phyloP scores from a whole-genome alignment of 2,888 invertebrate species.

The Cephonodes hylas region DNA sequence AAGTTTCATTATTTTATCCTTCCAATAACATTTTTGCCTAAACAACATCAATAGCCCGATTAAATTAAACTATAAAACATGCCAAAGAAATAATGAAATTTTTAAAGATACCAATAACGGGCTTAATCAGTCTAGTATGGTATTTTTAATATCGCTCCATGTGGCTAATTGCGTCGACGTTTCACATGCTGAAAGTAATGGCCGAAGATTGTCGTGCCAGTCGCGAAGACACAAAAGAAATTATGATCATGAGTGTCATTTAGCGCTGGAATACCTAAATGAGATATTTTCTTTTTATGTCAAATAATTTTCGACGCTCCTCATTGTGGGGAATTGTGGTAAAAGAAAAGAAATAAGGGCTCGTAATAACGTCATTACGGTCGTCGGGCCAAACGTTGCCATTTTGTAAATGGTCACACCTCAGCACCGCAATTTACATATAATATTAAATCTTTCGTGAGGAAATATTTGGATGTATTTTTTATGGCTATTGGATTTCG shows the following conservation, averaged over 20 bases:
- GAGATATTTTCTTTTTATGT: constrained; percentile 23
- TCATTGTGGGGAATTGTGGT: constrained; percentile 23
- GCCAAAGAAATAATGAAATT: too few species aligned
- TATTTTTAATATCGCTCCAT: not conserved
- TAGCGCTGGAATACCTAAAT: constrained; percentile 10
- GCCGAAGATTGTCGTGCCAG: not conserved
- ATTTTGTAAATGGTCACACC: constrained; percentile 49
- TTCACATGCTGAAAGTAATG: not conserved
- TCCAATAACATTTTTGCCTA: not conserved
- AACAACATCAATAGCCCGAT: not conserved
- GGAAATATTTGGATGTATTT: not conserved
- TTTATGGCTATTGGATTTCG: not conserved
- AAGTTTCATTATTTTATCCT: too few species aligned
- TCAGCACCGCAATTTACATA: constrained; percentile 41
- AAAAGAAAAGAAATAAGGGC: constrained; percentile 29
- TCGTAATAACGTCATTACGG: constrained; percentile 37
- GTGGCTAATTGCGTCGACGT: not conserved
- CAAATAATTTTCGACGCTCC: constrained; percentile 25
- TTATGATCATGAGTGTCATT: constrained; percentile 11
- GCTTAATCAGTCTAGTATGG: not conserved
- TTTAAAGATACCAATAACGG: not conserved
- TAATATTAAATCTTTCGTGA: constrained; percentile 20
- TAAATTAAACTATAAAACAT: not conserved
- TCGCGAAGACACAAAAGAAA: constrained; percentile 16
- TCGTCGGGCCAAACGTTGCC: constrained; percentile 41